Conservation (phyloP, 2,888 invertebrate species). For the Sarcophaga carnaria region DNA sequence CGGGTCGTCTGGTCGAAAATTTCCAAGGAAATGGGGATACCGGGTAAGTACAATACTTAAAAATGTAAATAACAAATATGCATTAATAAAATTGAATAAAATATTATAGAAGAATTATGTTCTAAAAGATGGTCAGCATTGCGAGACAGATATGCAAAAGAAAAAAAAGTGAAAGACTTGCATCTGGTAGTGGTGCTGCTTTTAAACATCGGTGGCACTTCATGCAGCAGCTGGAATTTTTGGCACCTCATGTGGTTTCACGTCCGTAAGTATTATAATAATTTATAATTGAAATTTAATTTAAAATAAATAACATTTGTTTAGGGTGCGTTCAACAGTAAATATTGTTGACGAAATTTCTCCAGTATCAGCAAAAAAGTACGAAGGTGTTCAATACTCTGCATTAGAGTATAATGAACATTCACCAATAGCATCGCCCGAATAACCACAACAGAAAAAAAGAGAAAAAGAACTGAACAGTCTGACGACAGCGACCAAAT, state of each 20-base stretch:
- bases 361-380: not conserved
- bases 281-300: constrained; percentile 4
- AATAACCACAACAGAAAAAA: too few relatives aligned
- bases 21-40: not conserved
- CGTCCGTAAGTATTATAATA: constrained; percentile 16
- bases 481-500: too few relatives aligned
- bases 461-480: not conserved
- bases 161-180: too few relatives aligned
- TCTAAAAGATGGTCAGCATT: constrained; percentile 4
- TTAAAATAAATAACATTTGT: not conserved
- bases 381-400: too few relatives aligned
- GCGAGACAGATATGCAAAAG: not conserved
- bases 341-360: not conserved
- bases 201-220: constrained; percentile 4
- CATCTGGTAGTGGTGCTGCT: not conserved
- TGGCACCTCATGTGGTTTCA: constrained; percentile 14
- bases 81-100: not conserved
- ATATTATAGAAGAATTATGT: constrained; percentile 9
- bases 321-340: constrained; percentile 3
- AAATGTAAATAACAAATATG: not conserved
- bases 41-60: not conserved
- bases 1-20: constrained; percentile 4
- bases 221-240: constrained; percentile 14
- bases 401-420: not conserved
- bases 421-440: not conserved